Percentiles rank a stretch among this genome's conserved stretches.
Evolutionary conservation across 92 coral and sea anemone genomes (phyloP).

Genomic region (Muricea muricata): DNA sequence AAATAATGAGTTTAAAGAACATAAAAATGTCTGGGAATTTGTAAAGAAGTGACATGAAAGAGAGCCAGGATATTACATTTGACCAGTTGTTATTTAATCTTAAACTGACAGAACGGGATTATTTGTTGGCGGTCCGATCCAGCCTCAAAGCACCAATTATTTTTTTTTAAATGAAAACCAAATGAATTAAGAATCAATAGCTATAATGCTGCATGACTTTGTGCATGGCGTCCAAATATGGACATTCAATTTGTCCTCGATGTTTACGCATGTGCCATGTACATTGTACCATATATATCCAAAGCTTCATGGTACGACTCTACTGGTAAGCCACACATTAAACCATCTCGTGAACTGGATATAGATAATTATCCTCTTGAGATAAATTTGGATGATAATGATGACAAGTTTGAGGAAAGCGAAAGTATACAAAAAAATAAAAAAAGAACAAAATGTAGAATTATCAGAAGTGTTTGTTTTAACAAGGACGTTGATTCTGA

Average conservation of each 20-base stretch:
- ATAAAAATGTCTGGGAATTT: background rate
- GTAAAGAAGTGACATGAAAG: conserved; percentile 61
- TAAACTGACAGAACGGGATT: background rate
- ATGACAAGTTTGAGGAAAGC: background rate
- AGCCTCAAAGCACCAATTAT: conserved; percentile 43
- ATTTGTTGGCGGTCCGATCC: conserved; percentile 61
- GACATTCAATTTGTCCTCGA: conserved; percentile 64
- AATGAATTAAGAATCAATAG: background rate
- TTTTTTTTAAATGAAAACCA: background rate
- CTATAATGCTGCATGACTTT: conserved; percentile 38
- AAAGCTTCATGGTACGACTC: conserved; percentile 64
- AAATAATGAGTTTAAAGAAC: background rate
- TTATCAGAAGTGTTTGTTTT: background rate
- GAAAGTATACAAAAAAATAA: background rate
- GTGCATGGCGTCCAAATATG: conserved; percentile 35
- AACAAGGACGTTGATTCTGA: background rate
- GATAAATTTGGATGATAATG: conserved; percentile 6
- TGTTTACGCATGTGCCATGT: conserved; percentile 67
- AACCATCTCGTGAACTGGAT: conserved; percentile 41
- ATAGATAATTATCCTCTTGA: conserved; percentile 30
- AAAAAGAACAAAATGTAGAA: conserved; percentile 31
- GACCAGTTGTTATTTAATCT: background rate
- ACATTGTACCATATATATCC: conserved; percentile 61
- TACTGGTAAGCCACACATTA: conserved; percentile 30
- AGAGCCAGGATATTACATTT: conserved; percentile 53